Base-by-base conservation (phyloP, 2,113 vertebrate species). In the Podarcis muralis region DNA sequence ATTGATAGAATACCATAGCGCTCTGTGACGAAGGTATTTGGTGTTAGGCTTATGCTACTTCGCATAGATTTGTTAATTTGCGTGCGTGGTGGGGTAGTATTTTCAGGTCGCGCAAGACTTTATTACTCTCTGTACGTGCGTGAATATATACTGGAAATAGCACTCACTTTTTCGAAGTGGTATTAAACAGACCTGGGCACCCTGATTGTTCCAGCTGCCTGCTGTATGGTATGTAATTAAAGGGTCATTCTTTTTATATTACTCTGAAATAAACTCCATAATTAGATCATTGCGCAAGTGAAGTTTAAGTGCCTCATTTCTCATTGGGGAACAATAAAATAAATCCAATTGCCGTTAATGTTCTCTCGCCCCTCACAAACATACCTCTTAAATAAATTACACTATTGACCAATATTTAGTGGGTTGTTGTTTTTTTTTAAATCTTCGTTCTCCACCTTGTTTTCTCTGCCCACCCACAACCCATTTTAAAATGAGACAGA, bases 261-360 rank as follows among this genome's bases (percentile, higher is more conserved):
- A 78, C 66, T 92, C 57, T 5, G 74, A 43, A 57, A 3, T 87
- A 71, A 78, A 43, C 8, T 12, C 32, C 43, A 65, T 72, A 84
- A 81, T 86, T 9, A n/a, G 16, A 89, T 23, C 37, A 22, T 92
- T 84, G 2, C 20, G 90, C 72, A 77, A 74, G 89, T 81, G 48
- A 84, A 57, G 40, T 85, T 71, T 53, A 85, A 32, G 23, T 25
- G 25, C 18, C 23, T 87, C 6, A 48, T 91, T 87, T 89, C 27
- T 91, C 66, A 85, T 76, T 84, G 40, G 11, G 12, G 57, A 71
- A 30, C 1, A 89, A 62, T 88, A 87, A 90, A 69, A 92, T 87
- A 90, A 53, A 90, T 92, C 87, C 53, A 93, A 4, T 22, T 48
- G 35, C 11, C 6, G 20, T 74, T 81, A 35, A 81, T 23, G 30